A percentile compares a stretch with the other conserved stretches of the same genome.
phyloP scores from a whole-genome alignment of 2,888 invertebrate species.

The Torymus auratus region DNA sequence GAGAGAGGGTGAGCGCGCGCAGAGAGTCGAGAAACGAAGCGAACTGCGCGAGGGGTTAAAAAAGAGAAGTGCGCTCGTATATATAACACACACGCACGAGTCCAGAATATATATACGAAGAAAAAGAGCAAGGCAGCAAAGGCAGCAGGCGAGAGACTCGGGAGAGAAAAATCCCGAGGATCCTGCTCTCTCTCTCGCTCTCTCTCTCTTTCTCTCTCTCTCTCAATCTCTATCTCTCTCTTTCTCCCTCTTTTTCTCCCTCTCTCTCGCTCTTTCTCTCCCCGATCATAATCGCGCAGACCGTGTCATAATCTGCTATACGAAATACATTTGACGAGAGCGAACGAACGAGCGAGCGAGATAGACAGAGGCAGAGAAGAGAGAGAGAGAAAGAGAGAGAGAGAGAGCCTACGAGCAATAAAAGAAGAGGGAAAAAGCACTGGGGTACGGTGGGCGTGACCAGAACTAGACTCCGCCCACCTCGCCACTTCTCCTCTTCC shows the following conservation, averaged over 20 bases:
- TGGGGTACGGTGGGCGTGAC: constrained; percentile 35
- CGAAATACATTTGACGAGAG: constrained; percentile 76
- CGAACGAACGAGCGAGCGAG: constrained; percentile 22
- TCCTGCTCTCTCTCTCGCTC: constrained; percentile 63
- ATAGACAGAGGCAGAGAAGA: constrained; percentile 33
- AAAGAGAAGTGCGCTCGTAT: constrained; percentile 38
- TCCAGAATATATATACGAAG: neutral
- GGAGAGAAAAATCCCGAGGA: constrained; percentile 54
- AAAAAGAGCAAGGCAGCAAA: constrained; percentile 41
- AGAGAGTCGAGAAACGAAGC: constrained; percentile 53
- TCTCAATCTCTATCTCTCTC: no score
- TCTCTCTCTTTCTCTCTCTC: no score
- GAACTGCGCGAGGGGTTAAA: constrained; percentile 54
- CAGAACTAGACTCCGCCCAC: constrained; percentile 21
- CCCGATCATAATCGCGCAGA: constrained; percentile 76
- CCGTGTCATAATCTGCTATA: constrained; percentile 76
- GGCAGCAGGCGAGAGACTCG: constrained; percentile 26
- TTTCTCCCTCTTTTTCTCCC: no score
- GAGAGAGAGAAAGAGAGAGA: constrained; percentile 29
- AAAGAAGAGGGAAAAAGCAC: constrained; percentile 5
- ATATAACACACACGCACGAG: neutral
- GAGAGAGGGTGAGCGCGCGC: constrained; percentile 52
- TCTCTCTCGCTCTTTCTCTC: constrained; percentile 62
- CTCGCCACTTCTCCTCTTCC: neutral
- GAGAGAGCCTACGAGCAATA: constrained; percentile 25